These are phyloP conservation scores for Bilobella aurantiaca DNA, from an alignment of 1,140 invertebrate species.

Conservation along the genomic window DNA sequence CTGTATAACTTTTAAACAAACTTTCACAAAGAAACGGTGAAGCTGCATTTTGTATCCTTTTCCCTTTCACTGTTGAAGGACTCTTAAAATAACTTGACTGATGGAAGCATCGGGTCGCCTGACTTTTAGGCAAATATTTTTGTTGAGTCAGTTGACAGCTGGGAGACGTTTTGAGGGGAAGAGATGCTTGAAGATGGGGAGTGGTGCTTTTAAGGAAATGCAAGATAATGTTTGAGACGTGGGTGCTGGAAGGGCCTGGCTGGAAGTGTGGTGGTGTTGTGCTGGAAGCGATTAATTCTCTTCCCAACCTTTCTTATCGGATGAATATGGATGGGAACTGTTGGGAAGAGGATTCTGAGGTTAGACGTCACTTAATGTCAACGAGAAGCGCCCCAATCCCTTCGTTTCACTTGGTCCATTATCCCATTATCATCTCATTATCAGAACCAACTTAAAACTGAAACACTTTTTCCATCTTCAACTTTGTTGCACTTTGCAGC, in stretches of 20 bases:
- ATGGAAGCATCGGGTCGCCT: neutral
- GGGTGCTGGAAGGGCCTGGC: neutral
- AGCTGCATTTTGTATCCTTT: no score
- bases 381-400: neutral
- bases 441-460: neutral
- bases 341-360: neutral
- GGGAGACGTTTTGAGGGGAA: neutral
- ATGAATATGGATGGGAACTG: neutral
- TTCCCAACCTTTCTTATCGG: neutral
- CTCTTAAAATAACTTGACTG: no score
- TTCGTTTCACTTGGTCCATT: no score
- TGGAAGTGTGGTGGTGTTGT: neutral
- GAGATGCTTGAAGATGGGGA: no score
- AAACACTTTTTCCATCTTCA: neutral
- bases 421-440: conserved; percentile 8
- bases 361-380: conserved; percentile 4
- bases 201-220: neutral
- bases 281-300: neutral
- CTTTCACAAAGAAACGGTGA: no score
- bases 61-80: no score
- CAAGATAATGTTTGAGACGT: neutral
- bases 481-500: no score
- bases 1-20: no score
- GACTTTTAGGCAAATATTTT: neutral
- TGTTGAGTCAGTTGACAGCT: neutral